Evolutionary conservation across 2,113 vertebrate genomes (phyloP).

Genomic region (Peromyscus leucopus): DNA sequence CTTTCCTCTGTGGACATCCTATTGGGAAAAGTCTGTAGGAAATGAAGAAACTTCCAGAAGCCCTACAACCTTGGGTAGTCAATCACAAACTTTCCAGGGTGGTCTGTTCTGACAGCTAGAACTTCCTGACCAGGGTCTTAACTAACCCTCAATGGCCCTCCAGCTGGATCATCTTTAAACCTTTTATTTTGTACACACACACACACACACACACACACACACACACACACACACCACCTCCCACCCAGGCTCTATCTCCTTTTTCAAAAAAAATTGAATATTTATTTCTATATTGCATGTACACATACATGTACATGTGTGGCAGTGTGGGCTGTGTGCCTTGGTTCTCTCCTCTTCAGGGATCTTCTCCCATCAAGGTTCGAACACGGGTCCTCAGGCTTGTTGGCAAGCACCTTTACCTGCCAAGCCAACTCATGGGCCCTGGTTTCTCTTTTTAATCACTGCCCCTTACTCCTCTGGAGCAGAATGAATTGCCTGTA

Average conservation of each 20-base stretch:
- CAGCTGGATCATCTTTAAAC: conserved; percentile 22
- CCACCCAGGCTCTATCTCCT: not conserved
- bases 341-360: no score
- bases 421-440: not conserved
- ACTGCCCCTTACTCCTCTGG: not conserved
- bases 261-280: not conserved
- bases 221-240: not conserved
- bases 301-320: no score
- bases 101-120: conserved; percentile 12
- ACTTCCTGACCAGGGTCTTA: not conserved
- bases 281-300: not conserved
- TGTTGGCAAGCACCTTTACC: not conserved
- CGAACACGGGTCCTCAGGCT: not conserved
- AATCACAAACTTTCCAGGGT: not conserved
- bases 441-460: not conserved
- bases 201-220: no score
- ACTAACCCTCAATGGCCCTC: not conserved
- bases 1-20: not conserved
- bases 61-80: not conserved
- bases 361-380: not conserved
- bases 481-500: not conserved
- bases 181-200: not conserved
- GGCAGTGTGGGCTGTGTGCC: not conserved
- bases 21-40: not conserved
- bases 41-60: not conserved